Base-by-base conservation (phyloP, 2,888 invertebrate species). In the Ptilodon capucinus region DNA sequence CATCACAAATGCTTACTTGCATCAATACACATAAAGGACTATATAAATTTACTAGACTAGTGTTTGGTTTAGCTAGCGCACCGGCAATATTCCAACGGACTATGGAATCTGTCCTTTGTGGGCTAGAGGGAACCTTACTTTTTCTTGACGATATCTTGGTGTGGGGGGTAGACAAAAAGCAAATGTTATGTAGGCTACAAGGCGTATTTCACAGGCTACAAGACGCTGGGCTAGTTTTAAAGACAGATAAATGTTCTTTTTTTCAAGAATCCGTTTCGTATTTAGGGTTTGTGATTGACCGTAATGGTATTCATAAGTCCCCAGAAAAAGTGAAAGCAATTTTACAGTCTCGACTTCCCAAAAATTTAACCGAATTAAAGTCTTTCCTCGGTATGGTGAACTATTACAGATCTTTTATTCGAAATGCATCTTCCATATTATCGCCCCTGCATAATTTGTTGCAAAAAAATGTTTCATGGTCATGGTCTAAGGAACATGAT, bases 341-440 rank as follows among this genome's bases (percentile, higher is more conserved):
- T 11, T 9, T 44, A 1, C 41, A 64, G 0, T 48, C 55, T 0
- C 46, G 56, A 0, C 25, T 47, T 2, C 68, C 68, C 0, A 41
- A 32, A 1, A 48, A 56, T 14, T 46, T 64, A 0, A 42, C 16
- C 13, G 40, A 55, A 6, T 41, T 68, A 18, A 57, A 66, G 44
- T 64, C 60, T 1, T 64, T 63, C 46, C 39, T 64, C 38, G 67
- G 61, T 0, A 34, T 67, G 1, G 45, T 54, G 0, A 67, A 67
- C 39, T 64, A 63, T 19, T 67, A 51, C 9, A 17, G 36, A 18
- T 18, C 40, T 36, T 59, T 60, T 40, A 40, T 57, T 1, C 51
- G 58, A 0, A n/a, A 45, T 0, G 50, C 49, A 0, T 36, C 34
- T 42, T n/a, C 50, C 48, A 11, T 64, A 6, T 19, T 61, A 6